Base-by-base conservation (phyloP, 2,113 vertebrate species). In the Nycticorax nycticorax region DNA sequence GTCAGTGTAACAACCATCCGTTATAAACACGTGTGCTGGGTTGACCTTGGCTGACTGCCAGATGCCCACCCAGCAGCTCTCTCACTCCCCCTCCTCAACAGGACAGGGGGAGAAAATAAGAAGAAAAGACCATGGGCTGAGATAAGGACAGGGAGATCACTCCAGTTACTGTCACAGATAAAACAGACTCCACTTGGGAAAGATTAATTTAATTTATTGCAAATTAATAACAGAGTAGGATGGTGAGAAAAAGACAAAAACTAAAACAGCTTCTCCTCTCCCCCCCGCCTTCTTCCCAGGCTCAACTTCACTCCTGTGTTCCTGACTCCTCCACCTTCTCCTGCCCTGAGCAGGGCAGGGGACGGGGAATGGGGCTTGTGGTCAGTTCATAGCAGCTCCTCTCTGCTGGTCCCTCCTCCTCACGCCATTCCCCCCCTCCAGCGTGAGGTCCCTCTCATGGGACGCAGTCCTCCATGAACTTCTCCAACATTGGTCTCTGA, bases 341-440 rank as follows among this genome's bases (percentile, higher is more conserved):
- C 53, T 8, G 3, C 8, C 21, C 23, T 0, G 5, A 32, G 30
- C 1, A 1, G n/a, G 2, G 2, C 30, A 41, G 30, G 2, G 5
- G 21, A 4, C 41, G 33, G n/a, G 15, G n/a, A 47, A n/a, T 4
- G 30, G 82, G 17, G 3, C 9, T 4, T 48, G 26, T 3, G 7
- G 17, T 15, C 12, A 41, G 26, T 23, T 28, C 30, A 3, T 41
- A 48, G 41, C 17, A n/a, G 14, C 28, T 67, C 19, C 30, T 53
- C 17, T 55, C n/a, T 62, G 26, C 24, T 10, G 12, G 45, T 53
- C 9, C 37, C 60, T 52, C 66, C 14, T 35, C 64, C 45, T 59
- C 33, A 59, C 1, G 0, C 27, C 30, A 15, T n/a, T 85, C 19
- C 32, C 10, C 67, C 33, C 21, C 32, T 78, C 21, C 48, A 69